Evolutionary conservation across 2,113 vertebrate species (phyloP).

Genomic region (Haliaeetus leucogaster): DNA sequence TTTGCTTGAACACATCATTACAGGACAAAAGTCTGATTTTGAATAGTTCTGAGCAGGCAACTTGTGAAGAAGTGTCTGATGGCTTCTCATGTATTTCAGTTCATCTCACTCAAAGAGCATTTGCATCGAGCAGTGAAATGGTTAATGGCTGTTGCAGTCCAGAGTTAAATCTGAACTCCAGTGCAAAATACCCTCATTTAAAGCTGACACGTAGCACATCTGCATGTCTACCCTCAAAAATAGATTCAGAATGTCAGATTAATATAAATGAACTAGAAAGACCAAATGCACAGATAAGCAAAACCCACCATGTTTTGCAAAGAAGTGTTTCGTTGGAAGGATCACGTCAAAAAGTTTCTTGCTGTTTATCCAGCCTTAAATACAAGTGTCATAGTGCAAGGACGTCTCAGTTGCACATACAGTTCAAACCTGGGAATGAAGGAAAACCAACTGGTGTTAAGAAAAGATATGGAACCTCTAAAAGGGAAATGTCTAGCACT

Average conservation of each 20-base stretch:
- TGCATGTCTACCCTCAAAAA: conserved; percentile 65
- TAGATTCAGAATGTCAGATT: conserved; percentile 54
- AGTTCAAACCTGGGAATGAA: conserved; percentile 82
- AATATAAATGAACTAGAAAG: conserved; percentile 55
- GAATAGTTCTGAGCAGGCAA: conserved; percentile 26
- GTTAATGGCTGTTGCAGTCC: conserved; percentile 52
- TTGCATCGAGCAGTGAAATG: conserved; percentile 57
- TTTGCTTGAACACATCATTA: conserved; percentile 73
- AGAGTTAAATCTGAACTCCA: conserved; percentile 54
- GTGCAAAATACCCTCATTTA: conserved; percentile 34
- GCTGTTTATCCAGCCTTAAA: conserved; percentile 83
- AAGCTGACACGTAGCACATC: conserved; percentile 81
- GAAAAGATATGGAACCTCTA: conserved; percentile 62
- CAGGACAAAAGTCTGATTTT: conserved; percentile 66
- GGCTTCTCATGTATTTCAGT: conserved; percentile 78
- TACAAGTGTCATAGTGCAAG: conserved; percentile 72
- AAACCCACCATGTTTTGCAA: conserved; percentile 76
- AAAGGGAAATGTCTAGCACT: conserved; percentile 55
- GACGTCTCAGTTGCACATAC: conserved; percentile 88
- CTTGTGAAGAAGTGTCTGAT: conserved; percentile 65
- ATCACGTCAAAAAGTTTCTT: conserved; percentile 79
- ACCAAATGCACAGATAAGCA: conserved; percentile 61
- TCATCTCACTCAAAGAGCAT: conserved; percentile 76
- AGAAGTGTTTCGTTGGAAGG: conserved; percentile 92
- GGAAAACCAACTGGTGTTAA: conserved; percentile 65